Base-by-base conservation (phyloP, 2,888 invertebrate species). In the Pogonocherus hispidulus region DNA sequence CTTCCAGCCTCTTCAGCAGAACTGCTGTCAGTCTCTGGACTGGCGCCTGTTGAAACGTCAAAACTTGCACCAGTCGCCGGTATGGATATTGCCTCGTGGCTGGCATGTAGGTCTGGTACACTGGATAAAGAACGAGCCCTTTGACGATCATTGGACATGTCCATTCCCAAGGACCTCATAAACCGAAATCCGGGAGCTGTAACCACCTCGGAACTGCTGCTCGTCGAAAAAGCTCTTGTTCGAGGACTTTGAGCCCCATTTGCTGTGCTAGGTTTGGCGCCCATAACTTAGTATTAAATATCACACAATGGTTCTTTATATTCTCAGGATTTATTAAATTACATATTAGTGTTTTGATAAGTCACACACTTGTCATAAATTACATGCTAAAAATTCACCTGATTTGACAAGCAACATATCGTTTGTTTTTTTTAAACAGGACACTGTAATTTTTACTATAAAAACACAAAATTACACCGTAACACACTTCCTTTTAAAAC, bases 221-320 rank as follows among this genome's bases (percentile, higher is more conserved):
- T 91, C 70, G 89, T 92, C 63, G 94, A 93, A 86, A 94, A 93
- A 84, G 92, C 92, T 84, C 92, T 88, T 77, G 91, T 88, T 76
- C 92, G 89, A 80, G 92, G 91, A 87, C 91, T 91, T 86, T 91
- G 91, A 82, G 92, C 92, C 92, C 76, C 77, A 85, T 90, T 91
- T 78, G 93, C 92, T 78, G 94, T 94, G 86, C 94, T 94, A 81
- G 94, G 91, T 88, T 94, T 94, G 85, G 93, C 94, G 88, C 94
- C 94, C 94, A 94, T 94, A 79, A 81, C 68, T 72, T 64, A 63
- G 60, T 32, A 16, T 62, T 37, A 62, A 57, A 69, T 57, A 67
- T 41, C 65, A 65, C 68, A 65, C 57, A 47, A 47, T 56, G 41
- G 63, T 35, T 70, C 32, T 64, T 65, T 57, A 66, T 32, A 66